Evolutionary conservation across 1,140 invertebrate species (phyloP).

Genomic region (Rhynchophorus ferrugineus): DNA sequence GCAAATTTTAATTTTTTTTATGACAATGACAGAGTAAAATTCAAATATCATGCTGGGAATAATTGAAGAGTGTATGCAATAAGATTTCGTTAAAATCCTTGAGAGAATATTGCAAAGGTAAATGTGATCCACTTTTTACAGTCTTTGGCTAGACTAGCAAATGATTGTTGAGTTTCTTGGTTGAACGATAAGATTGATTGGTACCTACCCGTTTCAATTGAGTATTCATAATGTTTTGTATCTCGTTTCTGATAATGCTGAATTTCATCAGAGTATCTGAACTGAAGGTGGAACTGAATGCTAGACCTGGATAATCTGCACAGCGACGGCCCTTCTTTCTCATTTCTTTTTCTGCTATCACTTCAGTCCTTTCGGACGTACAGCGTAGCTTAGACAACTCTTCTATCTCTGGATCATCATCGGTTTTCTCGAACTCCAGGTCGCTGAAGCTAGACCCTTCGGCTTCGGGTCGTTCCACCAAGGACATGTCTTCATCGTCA

Average conservation of each 20-base stretch:
- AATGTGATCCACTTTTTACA: too few species aligned
- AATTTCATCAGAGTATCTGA: conserved; percentile 98
- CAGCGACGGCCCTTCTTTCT: conserved; percentile 65
- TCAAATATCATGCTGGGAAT: too few species aligned
- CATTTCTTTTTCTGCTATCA: conserved; percentile 75
- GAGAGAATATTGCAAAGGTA: too few species aligned
- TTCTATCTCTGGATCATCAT: conserved; percentile 66
- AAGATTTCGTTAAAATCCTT: too few species aligned
- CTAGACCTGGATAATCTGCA: conserved; percentile 85
- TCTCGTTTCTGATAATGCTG: conserved; percentile 91
- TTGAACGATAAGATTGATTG: too few species aligned
- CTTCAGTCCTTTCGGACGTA: conserved; percentile 78
- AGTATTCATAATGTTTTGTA: conserved; percentile 95
- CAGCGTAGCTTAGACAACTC: conserved; percentile 76
- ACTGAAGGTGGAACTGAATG: conserved; percentile 86
- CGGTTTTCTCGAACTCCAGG: conserved; percentile 41
- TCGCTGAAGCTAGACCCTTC: conserved; percentile 46
- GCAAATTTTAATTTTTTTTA: too few species aligned
- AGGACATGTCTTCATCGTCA: conserved; percentile 39
- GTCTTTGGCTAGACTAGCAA: too few species aligned
- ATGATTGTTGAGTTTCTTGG: too few species aligned
- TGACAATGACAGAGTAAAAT: too few species aligned
- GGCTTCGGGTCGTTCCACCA: conserved; percentile 45
- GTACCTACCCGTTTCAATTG: conserved; percentile 90
- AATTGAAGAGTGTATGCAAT: too few species aligned